Evolutionary conservation across 2,888 invertebrate genomes (phyloP), one percentile per base, ranked within the genome.

Genomic region (Cerastis rubricosa): DNA sequence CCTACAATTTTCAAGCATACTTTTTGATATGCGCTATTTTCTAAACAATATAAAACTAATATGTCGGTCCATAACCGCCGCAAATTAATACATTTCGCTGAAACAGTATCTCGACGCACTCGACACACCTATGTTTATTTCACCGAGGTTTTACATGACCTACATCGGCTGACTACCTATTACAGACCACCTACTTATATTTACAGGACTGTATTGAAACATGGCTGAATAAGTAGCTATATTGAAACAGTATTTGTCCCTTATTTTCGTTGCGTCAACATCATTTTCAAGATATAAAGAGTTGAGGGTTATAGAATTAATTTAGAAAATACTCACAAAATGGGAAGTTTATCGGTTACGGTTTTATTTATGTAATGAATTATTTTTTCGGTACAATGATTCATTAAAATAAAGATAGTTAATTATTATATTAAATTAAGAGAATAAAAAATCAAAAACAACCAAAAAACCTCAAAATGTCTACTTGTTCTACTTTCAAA

Each of bases 181-280:
- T 59, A 67, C 45, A 43, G 35, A 66, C 43, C 68, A 54, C 54
- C 73, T 74, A 47, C 63, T 64, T 61, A 77, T 72, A 70, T 69
- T 78, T 66, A 84, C 69, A 74, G 25, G 57, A 40, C 71, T 71
- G 22, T 74, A 83, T 78, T 71, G 68, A 66, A 69, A 63, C 64
- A 65, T 71, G 70, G 25, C 71, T 77, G 67, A 64, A 72, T 83
- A 71, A 72, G 79, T 73, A 79, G 45, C 65, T 65, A 35, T 71
- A 74, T 78, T 76, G 64, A 76, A 85, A 72, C 59, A 63, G 73
- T 72, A 71, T 79, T 76, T 66, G 71, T 65, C 74, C 63, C 29
- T 72, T 73, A 59, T 87, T 78, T 78, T 71, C 59, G 66, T 66
- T 78, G 63, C 68, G 59, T 74, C 76, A 78, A 72, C 63, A 83